A percentile compares a stretch with the other conserved stretches of the same genome.
Conservation (phyloP, 2,113 vertebrate species). For the Lutjanus erythropterus region DNA sequence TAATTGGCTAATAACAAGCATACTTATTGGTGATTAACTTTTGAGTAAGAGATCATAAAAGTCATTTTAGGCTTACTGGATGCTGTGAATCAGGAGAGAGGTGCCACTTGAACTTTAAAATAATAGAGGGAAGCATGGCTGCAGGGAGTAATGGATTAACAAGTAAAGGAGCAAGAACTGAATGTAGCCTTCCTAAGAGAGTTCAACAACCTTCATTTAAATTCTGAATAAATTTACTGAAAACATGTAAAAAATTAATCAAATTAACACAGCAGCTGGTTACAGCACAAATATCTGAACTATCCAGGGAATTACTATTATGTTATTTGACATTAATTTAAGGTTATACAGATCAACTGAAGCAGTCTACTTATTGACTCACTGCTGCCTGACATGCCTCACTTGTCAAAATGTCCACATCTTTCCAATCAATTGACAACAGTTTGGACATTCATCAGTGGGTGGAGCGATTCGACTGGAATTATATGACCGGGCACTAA, state of each 20-base stretch:
- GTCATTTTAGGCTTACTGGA: neutral
- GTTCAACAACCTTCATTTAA: neutral
- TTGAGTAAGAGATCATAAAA: neutral
- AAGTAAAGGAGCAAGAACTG: neutral
- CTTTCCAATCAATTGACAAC: neutral
- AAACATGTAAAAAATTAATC: neutral
- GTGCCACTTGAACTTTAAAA: conserved; percentile 8
- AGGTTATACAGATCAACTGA: neutral
- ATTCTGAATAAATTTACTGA: neutral
- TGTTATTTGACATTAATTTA: neutral
- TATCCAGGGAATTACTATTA: neutral
- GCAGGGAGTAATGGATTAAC: neutral
- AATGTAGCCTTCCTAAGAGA: neutral
- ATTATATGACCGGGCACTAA: neutral
- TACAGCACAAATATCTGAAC: neutral
- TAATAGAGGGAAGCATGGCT: neutral
- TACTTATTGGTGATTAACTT: neutral
- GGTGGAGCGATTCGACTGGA: neutral
- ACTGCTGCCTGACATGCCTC: neutral
- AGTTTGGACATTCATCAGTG: neutral
- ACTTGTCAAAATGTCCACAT: neutral
- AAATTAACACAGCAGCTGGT: no score
- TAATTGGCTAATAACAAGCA: conserved; percentile 1
- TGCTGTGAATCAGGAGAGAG: conserved; percentile 2
- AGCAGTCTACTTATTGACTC: neutral